Conservation (phyloP, 2,113 vertebrate genomes). For the Corythaeola cristata region DNA sequence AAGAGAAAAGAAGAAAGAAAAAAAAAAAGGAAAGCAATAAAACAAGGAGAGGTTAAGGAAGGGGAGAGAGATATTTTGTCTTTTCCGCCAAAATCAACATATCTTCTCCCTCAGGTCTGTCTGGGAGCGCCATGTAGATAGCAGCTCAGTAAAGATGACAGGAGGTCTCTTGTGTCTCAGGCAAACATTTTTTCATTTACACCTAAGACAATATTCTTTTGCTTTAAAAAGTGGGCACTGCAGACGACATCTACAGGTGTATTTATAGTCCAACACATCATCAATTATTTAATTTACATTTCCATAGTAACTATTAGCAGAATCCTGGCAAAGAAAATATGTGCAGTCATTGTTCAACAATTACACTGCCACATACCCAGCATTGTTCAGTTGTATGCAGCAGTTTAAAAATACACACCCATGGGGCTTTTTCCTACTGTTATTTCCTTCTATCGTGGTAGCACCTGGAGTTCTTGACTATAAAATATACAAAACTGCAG, state of each 20-base stretch:
- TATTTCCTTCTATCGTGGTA: neutral
- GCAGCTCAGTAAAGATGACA: neutral
- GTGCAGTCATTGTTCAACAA: neutral
- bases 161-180: neutral
- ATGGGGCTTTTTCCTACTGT: neutral
- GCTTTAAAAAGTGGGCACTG: neutral
- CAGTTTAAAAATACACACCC: neutral
- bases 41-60: neutral
- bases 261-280: slow-evolving; percentile 1
- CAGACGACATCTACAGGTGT: neutral
- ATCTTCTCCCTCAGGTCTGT: neutral
- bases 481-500: neutral
- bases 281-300: slow-evolving; percentile 48
- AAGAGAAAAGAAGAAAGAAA: neutral
- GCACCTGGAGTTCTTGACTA: neutral
- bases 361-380: neutral
- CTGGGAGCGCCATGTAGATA: neutral
- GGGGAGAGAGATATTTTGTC: neutral
- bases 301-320: slow-evolving; percentile 30
- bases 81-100: neutral
- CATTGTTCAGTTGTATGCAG: neutral
- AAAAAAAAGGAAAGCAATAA: neutral
- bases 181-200: neutral
- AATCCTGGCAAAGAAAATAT: neutral
- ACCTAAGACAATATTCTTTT: neutral